Conservation (phyloP, 2,113 vertebrate genomes). For the Zonotrichia leucophrys region DNA sequence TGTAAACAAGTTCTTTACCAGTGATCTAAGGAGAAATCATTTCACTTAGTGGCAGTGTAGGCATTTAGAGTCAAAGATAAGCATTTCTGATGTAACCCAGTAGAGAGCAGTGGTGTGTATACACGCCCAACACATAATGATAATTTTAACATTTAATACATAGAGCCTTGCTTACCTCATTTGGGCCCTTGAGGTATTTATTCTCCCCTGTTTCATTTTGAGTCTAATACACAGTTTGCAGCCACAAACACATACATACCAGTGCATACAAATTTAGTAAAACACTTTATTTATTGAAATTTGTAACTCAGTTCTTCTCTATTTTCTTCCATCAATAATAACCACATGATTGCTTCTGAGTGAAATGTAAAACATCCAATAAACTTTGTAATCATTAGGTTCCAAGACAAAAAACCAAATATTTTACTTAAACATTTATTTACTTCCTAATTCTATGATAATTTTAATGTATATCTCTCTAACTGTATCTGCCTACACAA, state of each 20-base stretch:
- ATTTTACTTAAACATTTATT: conserved; percentile 48
- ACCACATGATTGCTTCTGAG: background rate
- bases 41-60: background rate
- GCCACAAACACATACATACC: background rate
- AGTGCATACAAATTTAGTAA: background rate
- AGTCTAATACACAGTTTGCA: background rate
- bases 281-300: conserved; percentile 1
- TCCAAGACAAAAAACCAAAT: conserved; percentile 43
- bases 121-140: background rate
- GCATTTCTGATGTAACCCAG: conserved; percentile 57
- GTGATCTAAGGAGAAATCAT: background rate
- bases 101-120: conserved; percentile 61
- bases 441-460: conserved; percentile 53
- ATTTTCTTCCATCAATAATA: background rate
- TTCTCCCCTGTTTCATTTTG: background rate
- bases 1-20: conserved; percentile 7
- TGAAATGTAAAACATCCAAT: conserved; percentile 43
- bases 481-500: conserved; percentile 60
- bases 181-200: background rate
- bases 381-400: conserved; percentile 37
- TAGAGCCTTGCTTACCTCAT: background rate
- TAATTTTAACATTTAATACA: background rate
- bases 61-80: conserved; percentile 10
- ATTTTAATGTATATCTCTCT: conserved; percentile 62
- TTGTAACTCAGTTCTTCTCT: background rate